Conservation (phyloP, 2,113 vertebrate species). For the Corythaixoides concolor region DNA sequence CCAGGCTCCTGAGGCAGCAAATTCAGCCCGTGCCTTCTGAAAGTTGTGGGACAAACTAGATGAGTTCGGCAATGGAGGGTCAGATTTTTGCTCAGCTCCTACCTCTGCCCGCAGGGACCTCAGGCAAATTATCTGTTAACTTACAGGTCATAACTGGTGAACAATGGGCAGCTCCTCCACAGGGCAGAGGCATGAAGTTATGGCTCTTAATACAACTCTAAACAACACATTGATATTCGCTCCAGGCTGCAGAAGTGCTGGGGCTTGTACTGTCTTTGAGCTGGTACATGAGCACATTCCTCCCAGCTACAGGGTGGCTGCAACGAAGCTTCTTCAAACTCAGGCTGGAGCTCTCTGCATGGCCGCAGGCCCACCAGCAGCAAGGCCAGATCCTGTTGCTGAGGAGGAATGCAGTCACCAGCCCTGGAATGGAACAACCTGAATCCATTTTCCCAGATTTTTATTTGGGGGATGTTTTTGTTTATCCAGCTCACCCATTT, state of each 20-base stretch:
- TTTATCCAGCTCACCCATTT: conserved; percentile 9
- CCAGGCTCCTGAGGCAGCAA: background rate
- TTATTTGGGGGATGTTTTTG: background rate
- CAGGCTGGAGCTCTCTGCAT: background rate
- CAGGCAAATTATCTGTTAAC: background rate
- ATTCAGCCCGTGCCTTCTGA: background rate
- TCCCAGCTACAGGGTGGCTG: background rate
- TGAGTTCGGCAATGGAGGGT: background rate
- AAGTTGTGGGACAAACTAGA: background rate
- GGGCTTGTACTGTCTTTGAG: background rate
- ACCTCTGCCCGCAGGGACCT: background rate
- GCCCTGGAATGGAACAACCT: background rate
- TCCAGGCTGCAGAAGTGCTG: background rate
- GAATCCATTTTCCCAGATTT: background rate
- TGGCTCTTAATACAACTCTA: background rate
- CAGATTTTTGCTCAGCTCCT: background rate
- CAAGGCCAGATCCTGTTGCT: background rate
- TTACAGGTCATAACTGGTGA: background rate
- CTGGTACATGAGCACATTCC: background rate
- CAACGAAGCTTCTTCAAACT: background rate
- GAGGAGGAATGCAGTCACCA: background rate
- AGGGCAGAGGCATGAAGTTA: background rate
- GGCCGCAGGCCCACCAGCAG: background rate
- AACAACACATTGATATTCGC: background rate
- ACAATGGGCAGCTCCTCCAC: background rate